Evolutionary conservation across 2,797 vertebrate genomes (phyloP), one percentile per base, ranked within the genome.

Genomic region (Meriones psammophilus): DNA sequence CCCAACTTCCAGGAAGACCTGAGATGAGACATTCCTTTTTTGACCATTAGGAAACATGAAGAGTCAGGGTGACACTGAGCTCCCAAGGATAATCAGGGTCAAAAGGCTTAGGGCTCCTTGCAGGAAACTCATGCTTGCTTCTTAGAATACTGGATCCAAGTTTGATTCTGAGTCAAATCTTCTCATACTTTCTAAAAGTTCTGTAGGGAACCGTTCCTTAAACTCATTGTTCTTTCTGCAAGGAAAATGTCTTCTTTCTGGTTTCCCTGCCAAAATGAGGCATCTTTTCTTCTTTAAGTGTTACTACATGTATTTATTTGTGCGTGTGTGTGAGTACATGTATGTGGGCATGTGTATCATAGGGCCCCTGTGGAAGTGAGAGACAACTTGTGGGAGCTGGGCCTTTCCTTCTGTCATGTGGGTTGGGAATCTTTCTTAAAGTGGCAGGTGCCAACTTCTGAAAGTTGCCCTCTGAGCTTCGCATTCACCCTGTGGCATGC

Each of bases 121-220:
- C 50, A 50, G 58, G 73, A 56, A 56, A 76, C n/a, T 13, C 8
- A 17, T 1, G 9, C 88, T 87, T 91, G 42, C 87, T 80, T 76
- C 83, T 33, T 68, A 26, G 60, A 39, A 74, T 58, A 28, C 33
- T 33, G 58, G 60, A 14, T 6, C 0, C 30, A 36, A 73, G 10
- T 83, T 80, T 68, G 71, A 94, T 94, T 83, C 74, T 93, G 71
- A 89, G 66, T 84, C 71, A 94, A 89, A 88, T 56, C 46, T 42
- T 7, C 18, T 85, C 30, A 24, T 68, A 69, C 10, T 80, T 94
- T 54, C 20, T 58, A 83, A 42, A 33, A n/a, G n/a, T 83, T 24
- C 89, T 85, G 1, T 28, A 74, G 79, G 85, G 89, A 92, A 84
- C 39, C 42, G 8, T 94, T 95, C 20, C 60, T 24, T 50, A 78